Conservation (phyloP, 2,888 invertebrate species). For the Eustalomyia histrio region DNA sequence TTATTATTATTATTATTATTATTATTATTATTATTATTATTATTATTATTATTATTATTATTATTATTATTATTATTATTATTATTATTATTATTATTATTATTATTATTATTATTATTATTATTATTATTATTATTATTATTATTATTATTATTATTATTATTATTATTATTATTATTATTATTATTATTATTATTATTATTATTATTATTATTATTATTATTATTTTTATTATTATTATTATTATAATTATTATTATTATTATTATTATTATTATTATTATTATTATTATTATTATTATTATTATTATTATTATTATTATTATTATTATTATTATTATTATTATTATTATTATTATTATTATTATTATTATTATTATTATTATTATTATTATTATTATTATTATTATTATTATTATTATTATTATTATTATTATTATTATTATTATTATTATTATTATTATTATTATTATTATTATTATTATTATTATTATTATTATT, state of each 20-base stretch:
- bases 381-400: constrained; percentile 31
- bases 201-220: constrained; percentile 31
- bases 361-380: constrained; percentile 31
- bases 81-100: constrained; percentile 18
- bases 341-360: constrained; percentile 31
- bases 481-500: constrained; percentile 31
- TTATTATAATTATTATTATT: constrained; percentile 29
- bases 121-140: too few relatives aligned
- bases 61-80: constrained; percentile 15
- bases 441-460: constrained; percentile 31
- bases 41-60: constrained; percentile 14
- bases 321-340: constrained; percentile 31
- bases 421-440: constrained; percentile 31
- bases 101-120: constrained; percentile 15
- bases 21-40: constrained; percentile 18
- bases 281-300: constrained; percentile 31
- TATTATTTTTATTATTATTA: constrained; percentile 29
- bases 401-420: constrained; percentile 31
- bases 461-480: constrained; percentile 31
- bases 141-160: background rate
- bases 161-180: constrained; percentile 29
- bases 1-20: constrained; percentile 15
- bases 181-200: constrained; percentile 31
- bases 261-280: constrained; percentile 31
- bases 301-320: constrained; percentile 31